Conservation (phyloP, 2,113 vertebrate species). For the Todiramphus saurophagus region DNA sequence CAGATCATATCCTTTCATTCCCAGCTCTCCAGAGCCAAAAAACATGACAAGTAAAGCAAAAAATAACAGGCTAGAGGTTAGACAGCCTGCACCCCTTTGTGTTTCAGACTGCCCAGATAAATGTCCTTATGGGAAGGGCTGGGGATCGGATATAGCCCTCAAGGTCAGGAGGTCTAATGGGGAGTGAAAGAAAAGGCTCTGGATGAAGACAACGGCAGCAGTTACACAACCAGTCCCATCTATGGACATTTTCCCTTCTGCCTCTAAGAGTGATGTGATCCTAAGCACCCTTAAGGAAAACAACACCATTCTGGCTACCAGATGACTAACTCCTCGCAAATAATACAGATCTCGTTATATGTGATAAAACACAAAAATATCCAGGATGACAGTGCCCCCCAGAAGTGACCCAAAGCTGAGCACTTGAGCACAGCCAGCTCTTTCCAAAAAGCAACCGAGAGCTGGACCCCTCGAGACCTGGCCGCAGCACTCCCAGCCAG, state of each 20-base stretch:
- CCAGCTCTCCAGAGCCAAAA: not conserved
- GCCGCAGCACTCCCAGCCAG: not conserved
- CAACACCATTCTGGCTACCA: not conserved
- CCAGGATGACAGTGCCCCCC: not conserved
- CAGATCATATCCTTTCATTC: not conserved
- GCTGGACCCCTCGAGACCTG: fast-evolving
- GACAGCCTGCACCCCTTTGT: not conserved
- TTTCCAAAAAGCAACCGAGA: not conserved
- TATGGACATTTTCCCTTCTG: not conserved
- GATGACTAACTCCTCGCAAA: conserved; percentile 3
- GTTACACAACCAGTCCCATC: not conserved
- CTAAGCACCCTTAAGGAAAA: not conserved
- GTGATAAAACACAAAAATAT: not conserved
- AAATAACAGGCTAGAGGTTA: not conserved
- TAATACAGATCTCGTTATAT: not conserved
- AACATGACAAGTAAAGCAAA: not conserved
- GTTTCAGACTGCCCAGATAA: not conserved
- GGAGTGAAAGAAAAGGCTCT: not conserved
- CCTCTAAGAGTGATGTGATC: not conserved
- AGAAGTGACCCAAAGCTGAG: not conserved
- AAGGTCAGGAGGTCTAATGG: not conserved
- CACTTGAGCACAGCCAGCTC: not conserved
- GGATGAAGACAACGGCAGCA: not conserved
- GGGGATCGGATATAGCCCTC: not conserved
- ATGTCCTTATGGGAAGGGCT: not conserved